Conservation (phyloP, 2,888 invertebrate species). For the Drosophila stalkeri region DNA sequence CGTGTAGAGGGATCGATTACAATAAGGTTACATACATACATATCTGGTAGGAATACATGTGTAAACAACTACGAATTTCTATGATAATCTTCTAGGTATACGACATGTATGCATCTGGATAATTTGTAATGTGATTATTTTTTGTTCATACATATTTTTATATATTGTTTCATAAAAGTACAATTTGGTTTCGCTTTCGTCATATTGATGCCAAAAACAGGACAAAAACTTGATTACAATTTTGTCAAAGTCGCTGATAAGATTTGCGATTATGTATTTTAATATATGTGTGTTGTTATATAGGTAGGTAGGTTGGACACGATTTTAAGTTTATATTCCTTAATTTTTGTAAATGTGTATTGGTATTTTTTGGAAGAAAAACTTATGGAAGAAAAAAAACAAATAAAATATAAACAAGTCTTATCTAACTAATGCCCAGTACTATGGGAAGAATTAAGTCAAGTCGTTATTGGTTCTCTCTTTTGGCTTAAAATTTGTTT, state of each 20-base stretch:
- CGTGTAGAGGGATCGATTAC: constrained; percentile 31
- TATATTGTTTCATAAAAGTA: constrained; percentile 33
- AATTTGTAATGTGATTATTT: constrained; percentile 13
- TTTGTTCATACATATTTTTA: constrained; percentile 5
- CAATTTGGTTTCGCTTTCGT: constrained; percentile 40
- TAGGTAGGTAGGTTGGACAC: constrained; percentile 53
- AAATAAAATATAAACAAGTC: constrained; percentile 21
- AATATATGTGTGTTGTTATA: constrained; percentile 34
- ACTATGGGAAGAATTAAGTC: constrained; percentile 35
- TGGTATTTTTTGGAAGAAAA: constrained; percentile 36
- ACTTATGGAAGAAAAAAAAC: constrained; percentile 27
- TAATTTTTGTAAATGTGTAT: constrained; percentile 33
- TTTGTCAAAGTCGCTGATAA: constrained; percentile 40
- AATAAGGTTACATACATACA: constrained; percentile 48
- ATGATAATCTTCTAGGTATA: constrained; percentile 45
- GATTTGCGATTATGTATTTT: constrained; percentile 42
- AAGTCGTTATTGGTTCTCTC: constrained; percentile 33
- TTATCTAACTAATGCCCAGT: constrained; percentile 38
- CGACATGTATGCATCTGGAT: constrained; percentile 33
- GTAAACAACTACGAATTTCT: constrained; percentile 42
- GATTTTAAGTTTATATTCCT: constrained; percentile 49
- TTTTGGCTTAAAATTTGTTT: constrained; percentile 53
- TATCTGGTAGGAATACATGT: constrained; percentile 38
- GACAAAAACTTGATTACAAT: constrained; percentile 41
- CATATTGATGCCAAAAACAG: constrained; percentile 34